Evolutionary conservation across 1,140 invertebrate genomes (phyloP).

Genomic region (Bombus vancouverensis): DNA sequence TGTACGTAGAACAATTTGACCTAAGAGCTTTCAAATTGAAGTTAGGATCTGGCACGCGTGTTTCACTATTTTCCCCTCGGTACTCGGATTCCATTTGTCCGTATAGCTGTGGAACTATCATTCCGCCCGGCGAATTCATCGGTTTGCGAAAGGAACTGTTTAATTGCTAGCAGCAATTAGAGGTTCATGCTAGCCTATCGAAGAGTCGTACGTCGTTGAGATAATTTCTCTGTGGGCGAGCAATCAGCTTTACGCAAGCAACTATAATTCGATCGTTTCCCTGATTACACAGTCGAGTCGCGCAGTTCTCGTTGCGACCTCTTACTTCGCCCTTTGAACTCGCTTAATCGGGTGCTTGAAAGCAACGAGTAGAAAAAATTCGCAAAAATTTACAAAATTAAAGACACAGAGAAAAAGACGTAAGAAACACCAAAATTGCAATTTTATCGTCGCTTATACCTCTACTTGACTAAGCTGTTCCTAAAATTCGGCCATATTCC

Average conservation of each 20-base stretch:
- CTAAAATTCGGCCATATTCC: no score
- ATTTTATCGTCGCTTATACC: no score
- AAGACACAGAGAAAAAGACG: no score
- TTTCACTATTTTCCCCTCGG: neutral
- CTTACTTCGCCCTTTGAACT: neutral
- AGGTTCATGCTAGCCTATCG: constrained; percentile 33
- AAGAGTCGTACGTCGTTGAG: constrained; percentile 26
- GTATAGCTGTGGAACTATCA: constrained; percentile 6
- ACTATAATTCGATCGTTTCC: constrained; percentile 67
- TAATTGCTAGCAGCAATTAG: constrained; percentile 64
- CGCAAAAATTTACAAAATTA: no score
- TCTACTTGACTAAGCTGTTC: no score
- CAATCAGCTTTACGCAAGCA: constrained; percentile 60
- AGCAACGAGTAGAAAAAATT: neutral
- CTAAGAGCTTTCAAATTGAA: neutral
- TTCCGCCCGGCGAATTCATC: neutral
- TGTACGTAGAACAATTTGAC: neutral
- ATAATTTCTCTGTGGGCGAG: constrained; percentile 58
- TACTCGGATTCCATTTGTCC: constrained; percentile 22
- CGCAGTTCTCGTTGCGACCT: constrained; percentile 20
- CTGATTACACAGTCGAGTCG: constrained; percentile 57
- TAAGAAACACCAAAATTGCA: no score
- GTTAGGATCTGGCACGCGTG: neutral
- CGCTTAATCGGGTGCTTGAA: constrained; percentile 15
- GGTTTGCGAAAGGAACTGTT: constrained; percentile 53